These are phyloP conservation scores for Otis tarda DNA, from an alignment of 2,113 vertebrate genomes.

Conservation along the genomic window DNA sequence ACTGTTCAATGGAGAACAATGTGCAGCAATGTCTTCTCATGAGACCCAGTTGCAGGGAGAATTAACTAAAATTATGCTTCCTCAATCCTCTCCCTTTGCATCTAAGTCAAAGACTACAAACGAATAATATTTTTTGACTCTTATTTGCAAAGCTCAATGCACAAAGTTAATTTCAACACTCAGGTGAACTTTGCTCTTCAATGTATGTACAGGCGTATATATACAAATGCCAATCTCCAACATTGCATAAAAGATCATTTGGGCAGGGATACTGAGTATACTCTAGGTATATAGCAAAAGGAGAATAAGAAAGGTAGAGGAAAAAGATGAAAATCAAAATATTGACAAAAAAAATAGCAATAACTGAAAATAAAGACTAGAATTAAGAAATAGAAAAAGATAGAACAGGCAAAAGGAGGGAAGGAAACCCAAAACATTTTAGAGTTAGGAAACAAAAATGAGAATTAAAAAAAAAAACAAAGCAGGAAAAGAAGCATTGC, in stretches of 20 bases:
- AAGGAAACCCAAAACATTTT: not conserved
- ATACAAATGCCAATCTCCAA: not conserved
- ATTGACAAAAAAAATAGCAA: rapidly evolving
- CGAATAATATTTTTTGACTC: not conserved
- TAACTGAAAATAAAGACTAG: not conserved
- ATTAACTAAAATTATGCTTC: not conserved
- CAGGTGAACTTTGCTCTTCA: not conserved
- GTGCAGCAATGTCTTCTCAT: not conserved
- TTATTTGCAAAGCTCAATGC: not conserved
- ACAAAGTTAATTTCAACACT: not conserved
- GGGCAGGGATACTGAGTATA: not conserved
- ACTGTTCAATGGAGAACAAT: rapidly evolving
- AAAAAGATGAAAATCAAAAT: not conserved
- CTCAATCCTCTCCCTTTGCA: not conserved
- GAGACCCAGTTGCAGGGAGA: not conserved
- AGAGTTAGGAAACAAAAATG: not conserved
- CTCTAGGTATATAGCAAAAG: not conserved
- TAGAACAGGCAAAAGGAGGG: not conserved
- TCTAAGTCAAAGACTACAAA: not conserved
- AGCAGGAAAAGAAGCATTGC: not conserved
- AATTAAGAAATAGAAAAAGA: not conserved
- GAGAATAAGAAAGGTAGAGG: not conserved
- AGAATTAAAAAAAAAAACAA: not conserved
- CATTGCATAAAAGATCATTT: not conserved
- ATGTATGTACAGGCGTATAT: not conserved